Evolutionary conservation across 2,113 vertebrate genomes (phyloP).

Genomic region (Xenopus laevis): DNA sequence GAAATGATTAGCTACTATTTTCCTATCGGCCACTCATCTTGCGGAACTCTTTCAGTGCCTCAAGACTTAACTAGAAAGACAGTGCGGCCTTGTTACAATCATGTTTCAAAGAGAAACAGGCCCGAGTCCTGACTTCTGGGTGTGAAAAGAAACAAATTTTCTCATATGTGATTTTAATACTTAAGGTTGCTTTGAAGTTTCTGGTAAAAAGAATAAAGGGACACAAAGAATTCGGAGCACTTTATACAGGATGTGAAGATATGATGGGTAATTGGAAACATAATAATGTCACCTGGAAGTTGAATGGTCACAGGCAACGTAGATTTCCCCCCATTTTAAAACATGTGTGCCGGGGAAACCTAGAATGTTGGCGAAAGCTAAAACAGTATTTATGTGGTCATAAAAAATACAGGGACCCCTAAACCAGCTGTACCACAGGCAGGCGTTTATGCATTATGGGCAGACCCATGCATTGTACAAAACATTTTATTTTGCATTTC

Average conservation of each 20-base stretch:
- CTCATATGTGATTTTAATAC: slow-evolving; percentile 44
- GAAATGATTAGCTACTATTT: slow-evolving; percentile 48
- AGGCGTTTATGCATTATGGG: too few species aligned
- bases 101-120: slow-evolving; percentile 30
- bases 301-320: slow-evolving; percentile 34
- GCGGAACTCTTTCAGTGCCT: background rate
- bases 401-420: too few species aligned
- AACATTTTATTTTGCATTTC: too few species aligned
- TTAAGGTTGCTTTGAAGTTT: slow-evolving; percentile 38
- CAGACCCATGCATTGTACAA: too few species aligned
- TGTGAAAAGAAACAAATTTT: slow-evolving; percentile 44
- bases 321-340: slow-evolving; percentile 21
- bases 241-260: slow-evolving; percentile 36
- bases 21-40: slow-evolving; percentile 21
- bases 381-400: background rate
- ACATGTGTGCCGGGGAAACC: background rate
- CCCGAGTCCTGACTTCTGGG: slow-evolving; percentile 20
- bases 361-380: background rate
- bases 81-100: slow-evolving; percentile 7
- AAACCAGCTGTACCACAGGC: too few species aligned
- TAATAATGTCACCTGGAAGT: slow-evolving; percentile 38
- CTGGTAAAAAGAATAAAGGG: slow-evolving; percentile 30
- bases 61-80: slow-evolving; percentile 22
- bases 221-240: slow-evolving; percentile 19
- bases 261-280: slow-evolving; percentile 42